phyloP scores from a whole-genome alignment of 2,797 vertebrate genomes.

The Gambusia yucatana region DNA sequence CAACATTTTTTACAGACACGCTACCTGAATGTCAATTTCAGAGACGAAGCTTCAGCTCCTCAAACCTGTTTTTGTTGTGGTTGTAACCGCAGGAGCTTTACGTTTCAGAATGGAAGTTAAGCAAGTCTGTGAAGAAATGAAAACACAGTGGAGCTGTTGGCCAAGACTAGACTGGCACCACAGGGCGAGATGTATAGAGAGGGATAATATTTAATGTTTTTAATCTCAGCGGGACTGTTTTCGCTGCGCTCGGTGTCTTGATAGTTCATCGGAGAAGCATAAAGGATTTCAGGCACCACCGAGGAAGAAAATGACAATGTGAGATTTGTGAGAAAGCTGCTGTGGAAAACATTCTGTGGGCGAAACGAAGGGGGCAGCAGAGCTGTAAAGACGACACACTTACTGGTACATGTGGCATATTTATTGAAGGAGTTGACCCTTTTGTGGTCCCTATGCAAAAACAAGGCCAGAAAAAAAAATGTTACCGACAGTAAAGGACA shows the following conservation, averaged over 20 bases:
- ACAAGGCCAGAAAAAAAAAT: neutral
- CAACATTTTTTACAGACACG: neutral
- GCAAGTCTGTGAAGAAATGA: neutral
- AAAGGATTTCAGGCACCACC: conserved; percentile 14
- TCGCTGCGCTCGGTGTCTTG: neutral
- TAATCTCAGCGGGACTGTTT: conserved; percentile 30
- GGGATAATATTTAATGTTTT: conserved; percentile 27
- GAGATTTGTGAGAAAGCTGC: conserved; percentile 64
- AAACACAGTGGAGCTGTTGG: neutral
- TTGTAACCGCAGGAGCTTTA: neutral
- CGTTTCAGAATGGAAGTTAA: neutral
- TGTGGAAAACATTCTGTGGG: neutral
- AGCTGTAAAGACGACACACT: neutral
- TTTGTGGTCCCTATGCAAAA: neutral
- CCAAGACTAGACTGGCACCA: neutral
- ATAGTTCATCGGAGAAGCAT: conserved; percentile 48
- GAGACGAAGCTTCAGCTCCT: neutral
- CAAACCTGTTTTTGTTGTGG: neutral
- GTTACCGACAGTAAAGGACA: neutral
- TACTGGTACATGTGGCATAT: neutral
- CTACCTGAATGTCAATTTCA: neutral
- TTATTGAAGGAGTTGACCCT: neutral
- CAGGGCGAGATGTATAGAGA: conserved; percentile 15
- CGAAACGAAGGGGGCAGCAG: neutral
- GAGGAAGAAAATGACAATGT: conserved; percentile 22